A percentile compares a stretch with the other conserved stretches of the same genome.
These are phyloP conservation scores for Sakesphorus luctuosus DNA, from an alignment of 2,113 vertebrate genomes.

Conservation along the genomic window DNA sequence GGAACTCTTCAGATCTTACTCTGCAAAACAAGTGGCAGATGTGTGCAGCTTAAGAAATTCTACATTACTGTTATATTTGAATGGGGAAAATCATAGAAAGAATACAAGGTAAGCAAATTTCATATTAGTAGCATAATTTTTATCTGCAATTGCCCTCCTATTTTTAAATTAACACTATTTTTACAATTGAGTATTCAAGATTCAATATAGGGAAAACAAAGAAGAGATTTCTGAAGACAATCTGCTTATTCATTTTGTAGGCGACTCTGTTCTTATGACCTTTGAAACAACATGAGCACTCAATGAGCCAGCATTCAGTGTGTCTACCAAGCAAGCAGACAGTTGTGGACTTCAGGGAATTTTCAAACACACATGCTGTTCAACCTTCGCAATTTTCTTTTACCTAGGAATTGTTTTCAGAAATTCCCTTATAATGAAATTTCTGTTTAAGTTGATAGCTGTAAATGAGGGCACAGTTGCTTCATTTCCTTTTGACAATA, in stretches of 20 bases:
- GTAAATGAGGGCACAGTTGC: slow-evolving; percentile 69
- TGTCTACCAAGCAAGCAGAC: slow-evolving; percentile 44
- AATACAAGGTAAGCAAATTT: not conserved
- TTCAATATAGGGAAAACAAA: not conserved
- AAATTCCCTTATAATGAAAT: slow-evolving; percentile 71
- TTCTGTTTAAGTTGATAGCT: slow-evolving; percentile 69
- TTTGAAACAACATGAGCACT: not conserved
- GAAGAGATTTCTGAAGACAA: not conserved
- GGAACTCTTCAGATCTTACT: not conserved
- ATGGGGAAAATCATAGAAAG: not conserved
- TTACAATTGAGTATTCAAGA: not conserved
- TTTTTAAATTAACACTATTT: not conserved
- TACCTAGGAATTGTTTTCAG: slow-evolving; percentile 69
- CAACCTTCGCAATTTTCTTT: slow-evolving; percentile 62
- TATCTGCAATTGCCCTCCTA: not conserved
- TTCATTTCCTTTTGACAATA: slow-evolving; percentile 73
- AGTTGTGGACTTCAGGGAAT: slow-evolving; percentile 51
- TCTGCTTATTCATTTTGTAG: slow-evolving; percentile 7
- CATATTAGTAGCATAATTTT: not conserved
- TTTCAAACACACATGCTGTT: slow-evolving; percentile 37
- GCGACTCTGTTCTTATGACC: slow-evolving; percentile 15
- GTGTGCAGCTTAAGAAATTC: not conserved
- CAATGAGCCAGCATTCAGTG: slow-evolving; percentile 7
- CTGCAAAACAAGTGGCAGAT: not conserved
- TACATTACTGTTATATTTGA: not conserved